Evolutionary conservation across 1,140 invertebrate genomes (phyloP).

Genomic region (Cardiocondyla obscurior): DNA sequence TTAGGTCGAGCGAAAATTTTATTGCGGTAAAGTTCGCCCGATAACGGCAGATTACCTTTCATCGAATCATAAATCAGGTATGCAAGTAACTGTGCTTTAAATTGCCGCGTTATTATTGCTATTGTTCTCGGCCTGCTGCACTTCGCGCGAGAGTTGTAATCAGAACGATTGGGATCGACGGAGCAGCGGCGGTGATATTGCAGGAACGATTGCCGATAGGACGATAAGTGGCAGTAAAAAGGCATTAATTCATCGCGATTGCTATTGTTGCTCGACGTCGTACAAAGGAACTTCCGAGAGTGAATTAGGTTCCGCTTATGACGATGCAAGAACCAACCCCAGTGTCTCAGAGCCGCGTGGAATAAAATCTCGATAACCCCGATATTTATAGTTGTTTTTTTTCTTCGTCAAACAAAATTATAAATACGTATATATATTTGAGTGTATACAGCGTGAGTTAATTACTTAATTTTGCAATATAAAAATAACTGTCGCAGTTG

Average conservation of each 20-base stretch:
- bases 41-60: not conserved
- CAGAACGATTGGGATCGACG: conserved; percentile 35
- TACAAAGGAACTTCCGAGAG: conserved; percentile 48
- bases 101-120: conserved; percentile 21
- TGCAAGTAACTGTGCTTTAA: conserved; percentile 2
- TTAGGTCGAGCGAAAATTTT: not conserved
- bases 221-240: conserved; percentile 41
- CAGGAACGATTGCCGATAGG: conserved; percentile 34
- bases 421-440: not conserved
- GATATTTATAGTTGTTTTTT: not conserved
- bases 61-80: conserved; percentile 16
- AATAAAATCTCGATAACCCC: conserved; percentile 16
- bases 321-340: conserved; percentile 40
- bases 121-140: conserved; percentile 29
- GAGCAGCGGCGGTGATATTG: conserved; percentile 20
- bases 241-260: conserved; percentile 38
- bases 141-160: conserved; percentile 3
- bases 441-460: not conserved
- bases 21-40: not conserved
- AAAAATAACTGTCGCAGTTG: not conserved
- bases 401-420: not conserved
- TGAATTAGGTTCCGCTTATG: conserved; percentile 36
- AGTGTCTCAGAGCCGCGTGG: conserved; percentile 20
- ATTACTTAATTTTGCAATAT: not conserved
- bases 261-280: conserved; percentile 27